Evolutionary conservation across 1,140 invertebrate genomes (phyloP), one percentile per base, ranked within the genome.

Genomic region (Helicoverpa armigera): DNA sequence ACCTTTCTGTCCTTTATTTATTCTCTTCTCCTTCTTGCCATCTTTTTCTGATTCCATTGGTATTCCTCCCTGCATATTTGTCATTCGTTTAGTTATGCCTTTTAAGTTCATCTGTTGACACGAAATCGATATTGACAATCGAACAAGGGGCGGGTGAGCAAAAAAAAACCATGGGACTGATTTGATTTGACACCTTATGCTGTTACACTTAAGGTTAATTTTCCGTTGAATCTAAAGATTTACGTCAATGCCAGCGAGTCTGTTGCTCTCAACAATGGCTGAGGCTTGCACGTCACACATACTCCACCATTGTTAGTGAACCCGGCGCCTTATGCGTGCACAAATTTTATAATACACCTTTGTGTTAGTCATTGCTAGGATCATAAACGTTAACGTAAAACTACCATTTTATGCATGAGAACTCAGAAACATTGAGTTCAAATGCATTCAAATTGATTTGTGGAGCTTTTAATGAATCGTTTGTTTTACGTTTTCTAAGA

Each of bases 311-410:
- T 83, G 79, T 83, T 83, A 43, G 29, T 51, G 35, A 60, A 48
- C 23, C 29, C n/a, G 43, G 78, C 50, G 77, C 70, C 77, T 75
- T 78, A 51, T 77, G 81, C 80, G 80, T 81, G 77, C 58, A 81
- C 76, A 81, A 73, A 82, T 84, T 84, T 79, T 82, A 84, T 81
- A 79, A 84, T 79, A 82, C 31, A 23, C 61, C 50, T 80, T 84
- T 84, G 83, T 84, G 80, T 78, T 67, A 43, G 10, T 67, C 70
- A 73, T 73, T 73, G 70, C 53, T 58, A 56, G 29, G 53, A 72
- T 54, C 69, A 13, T 72, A 54, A 54, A 53, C 50, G 48, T 72
- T 54, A 72, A 72, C 69, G 69, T 54, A n/a, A 54, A 72, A 29
- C 50, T 31, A 11, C 43, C 50, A 72, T 72, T 72, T 72, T 72